Evolutionary conservation across 64 coral and sea anemone genomes (phyloP).

Genomic region (Stichodactyla mertensii): DNA sequence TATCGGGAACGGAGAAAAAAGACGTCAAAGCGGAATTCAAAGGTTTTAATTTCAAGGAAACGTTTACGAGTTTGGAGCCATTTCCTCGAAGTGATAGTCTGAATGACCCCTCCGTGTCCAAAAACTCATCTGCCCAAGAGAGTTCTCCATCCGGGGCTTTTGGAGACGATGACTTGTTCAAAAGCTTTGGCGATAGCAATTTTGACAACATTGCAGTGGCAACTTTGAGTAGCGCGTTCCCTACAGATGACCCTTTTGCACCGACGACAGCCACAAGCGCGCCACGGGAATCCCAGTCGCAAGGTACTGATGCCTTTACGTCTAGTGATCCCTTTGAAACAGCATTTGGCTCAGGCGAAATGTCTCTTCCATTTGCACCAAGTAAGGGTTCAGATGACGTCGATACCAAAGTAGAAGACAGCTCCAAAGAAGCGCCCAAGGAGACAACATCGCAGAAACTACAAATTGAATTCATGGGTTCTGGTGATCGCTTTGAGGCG

Average conservation of each 20-base stretch:
- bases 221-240: neutral
- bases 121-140: neutral
- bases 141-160: conserved; percentile 14
- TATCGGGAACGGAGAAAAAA: neutral
- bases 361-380: conserved; percentile 28
- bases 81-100: conserved; percentile 5
- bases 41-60: conserved; percentile 10
- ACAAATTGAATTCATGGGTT: neutral
- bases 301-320: conserved; percentile 3
- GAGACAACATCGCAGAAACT: neutral
- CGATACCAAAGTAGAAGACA: neutral
- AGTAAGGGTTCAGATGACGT: neutral
- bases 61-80: neutral
- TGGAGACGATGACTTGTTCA: conserved; percentile 7
- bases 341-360: conserved; percentile 16
- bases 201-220: neutral
- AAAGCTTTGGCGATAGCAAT: neutral
- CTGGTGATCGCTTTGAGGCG: conserved; percentile 28
- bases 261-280: neutral
- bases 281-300: neutral
- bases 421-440: neutral
- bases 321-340: conserved; percentile 42
- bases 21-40: neutral
- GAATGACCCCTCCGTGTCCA: neutral
- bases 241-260: conserved; percentile 33